Evolutionary conservation across 2,113 vertebrate species (phyloP), one percentile per base, ranked within the genome.

Genomic region (Mustelus asterias): DNA sequence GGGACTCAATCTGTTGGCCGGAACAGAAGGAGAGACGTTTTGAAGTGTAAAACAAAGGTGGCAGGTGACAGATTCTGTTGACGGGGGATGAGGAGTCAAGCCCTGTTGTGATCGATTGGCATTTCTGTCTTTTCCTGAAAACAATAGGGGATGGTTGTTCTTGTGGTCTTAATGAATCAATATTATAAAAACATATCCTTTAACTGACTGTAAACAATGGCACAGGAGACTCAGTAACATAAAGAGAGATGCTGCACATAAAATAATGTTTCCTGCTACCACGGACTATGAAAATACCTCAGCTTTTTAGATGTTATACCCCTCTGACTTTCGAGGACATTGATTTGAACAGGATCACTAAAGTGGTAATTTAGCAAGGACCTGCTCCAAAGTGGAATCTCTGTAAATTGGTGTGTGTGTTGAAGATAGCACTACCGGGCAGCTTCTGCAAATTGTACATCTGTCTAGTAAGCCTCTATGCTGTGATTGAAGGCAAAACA

Each of bases 151-250:
- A 18, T 37, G n/a, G n/a, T 37, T 80, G 78, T n/a, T 37, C n/a
- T 80, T 80, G 0, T 26, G n/a, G 78, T n/a, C n/a, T 80, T 41
- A 80, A 80, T 80, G 4, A 80, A 37, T 80, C n/a, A 1, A 41
- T 80, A 80, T 80, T 14, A 80, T 80, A 80, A 37, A 9, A 83
- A 11, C n/a, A 18, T 83, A 41, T 83, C 14, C 78, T 83, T 83
- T 83, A 83, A 83, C 78, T 83, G 78, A 83, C 78, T 83, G 78
- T 80, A 80, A 83, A 37, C 37, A 83, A 83, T 83, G n/a, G n/a
- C 78, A 83, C 41, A n/a, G n/a, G 4, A 83, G 14, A 83, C 14
- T 83, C 78, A 83, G 6, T 83, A 20, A 72, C 26, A 26, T 41
- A 37, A 16, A 41, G n/a, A 41, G n/a, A 83, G 41, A 83, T 41